Conservation (phyloP, 1,140 invertebrate genomes). For the Magallana ariakensis region DNA sequence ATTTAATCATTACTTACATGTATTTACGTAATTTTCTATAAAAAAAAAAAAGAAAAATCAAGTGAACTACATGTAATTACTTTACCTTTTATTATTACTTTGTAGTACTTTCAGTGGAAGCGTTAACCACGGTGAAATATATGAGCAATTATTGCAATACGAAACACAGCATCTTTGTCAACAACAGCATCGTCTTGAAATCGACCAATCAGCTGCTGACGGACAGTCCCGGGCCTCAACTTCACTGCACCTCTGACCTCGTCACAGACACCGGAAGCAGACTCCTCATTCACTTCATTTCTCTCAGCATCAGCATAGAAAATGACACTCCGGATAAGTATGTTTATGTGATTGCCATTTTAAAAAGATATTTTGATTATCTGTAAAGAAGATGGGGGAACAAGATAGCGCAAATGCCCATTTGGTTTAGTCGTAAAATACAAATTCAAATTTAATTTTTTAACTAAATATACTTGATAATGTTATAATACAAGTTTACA, state of each 20-base stretch:
- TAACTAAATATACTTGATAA: no score
- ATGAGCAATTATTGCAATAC: constrained; percentile 45
- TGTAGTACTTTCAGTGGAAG: neutral
- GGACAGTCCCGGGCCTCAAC: neutral
- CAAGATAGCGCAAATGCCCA: no score
- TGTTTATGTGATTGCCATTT: neutral
- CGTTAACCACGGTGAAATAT: constrained; percentile 46
- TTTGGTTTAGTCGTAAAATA: no score
- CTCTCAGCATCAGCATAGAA: constrained; percentile 49
- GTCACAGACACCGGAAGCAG: constrained; percentile 8
- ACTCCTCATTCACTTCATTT: constrained; percentile 51
- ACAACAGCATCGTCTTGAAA: constrained; percentile 53
- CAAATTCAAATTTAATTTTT: no score
- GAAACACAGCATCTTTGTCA: constrained; percentile 38
- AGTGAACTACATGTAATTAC: no score
- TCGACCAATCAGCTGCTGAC: constrained; percentile 51
- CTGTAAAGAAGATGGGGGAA: no score
- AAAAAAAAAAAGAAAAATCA: no score
- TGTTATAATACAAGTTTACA: no score
- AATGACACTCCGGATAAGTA: constrained; percentile 54
- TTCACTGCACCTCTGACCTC: constrained; percentile 47
- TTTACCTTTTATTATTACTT: neutral
- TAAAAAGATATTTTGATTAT: no score
- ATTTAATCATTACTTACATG: no score
- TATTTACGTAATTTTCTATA: no score